Evolutionary conservation across 1,140 invertebrate species (phyloP).

Genomic region (Anoplophora glabripennis): DNA sequence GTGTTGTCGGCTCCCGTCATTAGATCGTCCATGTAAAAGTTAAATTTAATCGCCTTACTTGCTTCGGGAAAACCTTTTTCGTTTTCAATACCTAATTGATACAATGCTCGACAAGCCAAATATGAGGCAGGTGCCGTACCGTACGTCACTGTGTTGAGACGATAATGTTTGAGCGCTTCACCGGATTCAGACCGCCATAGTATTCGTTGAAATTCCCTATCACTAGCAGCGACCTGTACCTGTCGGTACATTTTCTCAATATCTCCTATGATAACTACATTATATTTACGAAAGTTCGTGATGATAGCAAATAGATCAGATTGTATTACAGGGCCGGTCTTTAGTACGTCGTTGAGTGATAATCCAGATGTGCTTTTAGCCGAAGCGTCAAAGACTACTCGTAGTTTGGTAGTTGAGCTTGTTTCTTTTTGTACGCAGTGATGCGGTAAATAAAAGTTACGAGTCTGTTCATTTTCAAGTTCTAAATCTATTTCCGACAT

Average conservation of each 20-base stretch:
- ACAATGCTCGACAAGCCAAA: slow-evolving; percentile 41
- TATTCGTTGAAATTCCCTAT: slow-evolving; percentile 39
- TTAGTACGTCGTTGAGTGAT: slow-evolving; percentile 38
- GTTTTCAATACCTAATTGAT: slow-evolving; percentile 42
- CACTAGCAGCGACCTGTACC: slow-evolving; percentile 30
- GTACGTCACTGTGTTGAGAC: slow-evolving; percentile 41
- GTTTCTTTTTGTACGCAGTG: background rate
- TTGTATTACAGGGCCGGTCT: slow-evolving; percentile 39
- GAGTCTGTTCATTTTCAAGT: background rate
- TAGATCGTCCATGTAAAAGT: slow-evolving; percentile 48
- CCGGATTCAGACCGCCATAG: slow-evolving; percentile 33
- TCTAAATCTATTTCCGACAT: no score
- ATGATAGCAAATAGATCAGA: slow-evolving; percentile 40
- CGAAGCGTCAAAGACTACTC: slow-evolving; percentile 46
- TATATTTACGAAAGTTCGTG: slow-evolving; percentile 38
- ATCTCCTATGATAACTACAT: slow-evolving; percentile 45
- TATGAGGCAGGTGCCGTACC: slow-evolving; percentile 3
- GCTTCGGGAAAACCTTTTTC: slow-evolving; percentile 29
- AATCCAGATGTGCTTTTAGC: slow-evolving; percentile 17
- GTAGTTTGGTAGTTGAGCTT: slow-evolving; percentile 37
- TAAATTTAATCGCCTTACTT: slow-evolving; percentile 12
- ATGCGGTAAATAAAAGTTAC: background rate
- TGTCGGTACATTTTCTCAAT: slow-evolving; percentile 50
- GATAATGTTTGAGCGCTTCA: slow-evolving; percentile 35
- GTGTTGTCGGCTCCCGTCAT: slow-evolving; percentile 37